Conservation (phyloP, 2,888 invertebrate genomes). For the Tetropium fuscum region DNA sequence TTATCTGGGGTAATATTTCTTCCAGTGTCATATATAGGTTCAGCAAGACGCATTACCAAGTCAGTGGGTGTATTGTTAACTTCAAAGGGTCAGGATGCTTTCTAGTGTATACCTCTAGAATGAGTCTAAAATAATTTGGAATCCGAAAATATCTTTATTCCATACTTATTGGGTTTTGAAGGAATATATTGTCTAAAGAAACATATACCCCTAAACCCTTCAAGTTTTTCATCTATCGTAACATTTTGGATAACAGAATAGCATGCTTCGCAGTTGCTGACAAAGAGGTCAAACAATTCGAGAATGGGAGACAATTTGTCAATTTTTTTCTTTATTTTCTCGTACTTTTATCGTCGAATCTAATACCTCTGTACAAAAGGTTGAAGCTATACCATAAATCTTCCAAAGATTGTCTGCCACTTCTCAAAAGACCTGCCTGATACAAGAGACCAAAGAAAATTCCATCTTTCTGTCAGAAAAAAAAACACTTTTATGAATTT, state of each 20-base stretch:
- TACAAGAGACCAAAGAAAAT: background rate
- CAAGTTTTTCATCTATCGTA: slow-evolving; percentile 8
- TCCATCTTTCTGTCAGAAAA: slow-evolving; percentile 6
- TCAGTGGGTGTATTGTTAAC: background rate
- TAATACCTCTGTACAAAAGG: no score
- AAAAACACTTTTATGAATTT: background rate
- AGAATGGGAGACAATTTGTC: no score
- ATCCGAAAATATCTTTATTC: slow-evolving; percentile 17
- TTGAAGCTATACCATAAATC: no score
- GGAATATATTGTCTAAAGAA: background rate
- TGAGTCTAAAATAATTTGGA: slow-evolving; percentile 18
- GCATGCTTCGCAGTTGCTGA: background rate
- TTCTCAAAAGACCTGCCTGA: no score
- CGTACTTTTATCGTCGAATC: no score
- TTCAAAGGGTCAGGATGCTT: background rate
- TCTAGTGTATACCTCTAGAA: slow-evolving; percentile 8
- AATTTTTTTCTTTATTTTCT: background rate
- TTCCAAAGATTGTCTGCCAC: slow-evolving; percentile 9
- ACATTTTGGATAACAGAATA: slow-evolving; percentile 10
- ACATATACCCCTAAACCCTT: slow-evolving; percentile 11
- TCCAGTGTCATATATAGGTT: background rate
- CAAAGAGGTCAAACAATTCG: background rate
- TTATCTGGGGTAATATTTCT: background rate
- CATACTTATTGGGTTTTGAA: slow-evolving; percentile 3
- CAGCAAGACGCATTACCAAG: slow-evolving; percentile 5